These are phyloP conservation scores for Rhodinocichla rosea DNA, from an alignment of 2,113 vertebrate species.

Conservation along the genomic window DNA sequence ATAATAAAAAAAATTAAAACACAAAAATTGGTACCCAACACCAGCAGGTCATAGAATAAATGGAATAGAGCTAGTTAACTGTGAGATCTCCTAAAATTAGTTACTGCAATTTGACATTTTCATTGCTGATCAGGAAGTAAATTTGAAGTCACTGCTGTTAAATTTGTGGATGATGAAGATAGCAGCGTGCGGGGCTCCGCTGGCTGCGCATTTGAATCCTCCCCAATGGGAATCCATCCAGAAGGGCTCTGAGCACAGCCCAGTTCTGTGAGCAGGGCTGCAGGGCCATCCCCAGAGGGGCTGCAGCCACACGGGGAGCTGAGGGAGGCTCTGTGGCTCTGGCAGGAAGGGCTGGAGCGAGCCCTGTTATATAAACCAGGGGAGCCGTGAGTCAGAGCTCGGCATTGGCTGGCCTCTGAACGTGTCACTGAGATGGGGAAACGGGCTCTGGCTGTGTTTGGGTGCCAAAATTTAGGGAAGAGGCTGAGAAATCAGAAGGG, in stretches of 20 bases:
- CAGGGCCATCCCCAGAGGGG: not conserved
- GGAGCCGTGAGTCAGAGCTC: conserved; percentile 2
- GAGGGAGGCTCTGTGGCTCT: not conserved
- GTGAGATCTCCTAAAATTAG: conserved; percentile 35
- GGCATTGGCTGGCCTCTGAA: not conserved
- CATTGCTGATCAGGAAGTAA: conserved; percentile 50
- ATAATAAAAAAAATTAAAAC: not conserved
- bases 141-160: conserved; percentile 49
- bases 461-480: not conserved
- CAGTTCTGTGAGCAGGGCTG: not conserved
- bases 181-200: not conserved
- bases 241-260: not conserved
- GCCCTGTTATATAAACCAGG: not conserved
- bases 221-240: not conserved
- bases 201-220: not conserved
- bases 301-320: rapidly evolving
- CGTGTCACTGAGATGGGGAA: not conserved
- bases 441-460: not conserved
- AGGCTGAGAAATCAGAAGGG: not conserved
- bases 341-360: not conserved
- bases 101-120: conserved; percentile 53
- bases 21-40: not conserved
- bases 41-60: not conserved
- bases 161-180: conserved; percentile 48
- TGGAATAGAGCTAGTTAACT: conserved; percentile 23